Base-by-base conservation (phyloP, 2,888 invertebrate genomes). In the Lasioglossum morio region DNA sequence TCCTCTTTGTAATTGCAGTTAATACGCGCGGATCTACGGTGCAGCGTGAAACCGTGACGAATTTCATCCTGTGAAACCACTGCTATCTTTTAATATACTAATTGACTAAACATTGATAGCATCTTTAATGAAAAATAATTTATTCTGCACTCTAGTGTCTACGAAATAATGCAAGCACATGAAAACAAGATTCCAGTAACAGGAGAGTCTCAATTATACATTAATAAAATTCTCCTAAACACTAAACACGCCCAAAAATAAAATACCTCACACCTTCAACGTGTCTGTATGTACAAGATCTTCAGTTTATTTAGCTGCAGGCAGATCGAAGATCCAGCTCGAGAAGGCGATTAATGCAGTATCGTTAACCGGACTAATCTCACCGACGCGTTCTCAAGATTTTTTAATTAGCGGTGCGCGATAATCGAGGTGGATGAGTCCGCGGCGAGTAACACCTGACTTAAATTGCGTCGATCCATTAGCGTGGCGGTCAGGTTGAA, bases 391-490 rank as follows among this genome's bases (percentile, higher is more conserved):
- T 72, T 30, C 30, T 23, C 30, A 19, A 72, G 72, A 78, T 78
- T 82, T 82, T 69, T 82, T 73, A 78, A 82, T 82, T 82, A 82
- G 60, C 69, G 63, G 48, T 57, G 57, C 75, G 23, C 72, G 78
- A 77, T 77, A 66, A 81, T 70, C 81, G 66, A 16, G 43, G 66
- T 5, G 34, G 48, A 48, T 43, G 37, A 10, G 10, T 30, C 43
- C 46, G 75, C 73, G 37, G 69, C 37, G 34, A 34, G 16, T 46
- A 34, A 23, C 69, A 48, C 70, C 7, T 77, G 75, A 37, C 69
- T 75, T 72, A 83, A 85, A 82, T 89, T 79, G 79, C 76, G 78
- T 48, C 46, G 77, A 72, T 77, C 73, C 81, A 81, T 85, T 81
- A 83, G 80, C 69, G 79, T 74, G 43, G 57, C 79, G 40, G 60